Percentiles rank a stretch among this genome's conserved stretches.
Conservation (phyloP, 2,797 vertebrate genomes). For the Tokudaia tokunoshimensis region DNA sequence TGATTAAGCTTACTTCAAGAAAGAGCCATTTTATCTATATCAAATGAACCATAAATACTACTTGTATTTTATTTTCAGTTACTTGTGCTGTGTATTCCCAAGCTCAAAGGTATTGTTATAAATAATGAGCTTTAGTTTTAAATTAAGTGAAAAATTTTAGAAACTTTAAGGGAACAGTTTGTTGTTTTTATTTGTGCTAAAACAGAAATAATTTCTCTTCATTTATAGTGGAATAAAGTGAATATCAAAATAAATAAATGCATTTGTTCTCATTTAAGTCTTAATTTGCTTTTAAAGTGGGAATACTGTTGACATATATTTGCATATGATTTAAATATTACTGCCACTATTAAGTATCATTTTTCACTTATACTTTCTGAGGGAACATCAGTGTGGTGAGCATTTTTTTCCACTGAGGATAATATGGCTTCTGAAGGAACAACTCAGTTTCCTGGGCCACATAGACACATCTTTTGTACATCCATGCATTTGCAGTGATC, state of each 20-base stretch:
- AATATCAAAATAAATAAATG: slow-evolving; percentile 18
- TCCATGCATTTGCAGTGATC: background rate
- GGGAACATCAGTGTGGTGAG: background rate
- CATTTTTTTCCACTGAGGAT: background rate
- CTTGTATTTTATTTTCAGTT: slow-evolving; percentile 34
- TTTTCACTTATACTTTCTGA: background rate
- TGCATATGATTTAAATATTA: slow-evolving; percentile 2
- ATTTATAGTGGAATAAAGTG: slow-evolving; percentile 7
- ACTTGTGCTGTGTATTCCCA: background rate
- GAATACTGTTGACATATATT: background rate
- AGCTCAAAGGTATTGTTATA: slow-evolving; percentile 35
- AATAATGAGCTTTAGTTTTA: slow-evolving; percentile 38
- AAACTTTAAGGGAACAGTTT: slow-evolving; percentile 1
- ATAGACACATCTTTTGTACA: background rate
- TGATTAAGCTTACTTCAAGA: background rate
- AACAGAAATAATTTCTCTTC: slow-evolving; percentile 34
- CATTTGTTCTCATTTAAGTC: slow-evolving; percentile 20
- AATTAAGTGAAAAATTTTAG: background rate
- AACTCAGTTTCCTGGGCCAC: background rate
- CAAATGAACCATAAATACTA: slow-evolving; percentile 59
- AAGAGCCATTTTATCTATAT: background rate
- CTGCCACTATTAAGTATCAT: background rate
- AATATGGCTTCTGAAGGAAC: background rate
- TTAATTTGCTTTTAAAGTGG: slow-evolving; percentile 54
- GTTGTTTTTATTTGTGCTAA: background rate